Evolutionary conservation across 2,113 vertebrate species (phyloP).

Genomic region (Callionymus lyra): DNA sequence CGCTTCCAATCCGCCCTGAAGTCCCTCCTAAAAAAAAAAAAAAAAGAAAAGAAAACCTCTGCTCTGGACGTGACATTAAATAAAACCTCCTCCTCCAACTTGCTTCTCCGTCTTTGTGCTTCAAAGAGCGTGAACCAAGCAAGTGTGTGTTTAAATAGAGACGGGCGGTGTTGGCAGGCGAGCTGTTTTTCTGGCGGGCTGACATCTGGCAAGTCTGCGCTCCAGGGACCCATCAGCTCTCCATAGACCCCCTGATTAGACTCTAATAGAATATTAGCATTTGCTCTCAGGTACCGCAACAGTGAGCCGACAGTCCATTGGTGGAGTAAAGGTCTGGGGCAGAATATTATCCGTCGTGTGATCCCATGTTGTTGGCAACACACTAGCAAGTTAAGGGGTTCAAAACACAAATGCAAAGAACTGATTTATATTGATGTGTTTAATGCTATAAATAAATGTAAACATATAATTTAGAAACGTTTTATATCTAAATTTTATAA

Average conservation of each 20-base stretch:
- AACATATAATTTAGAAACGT: no score
- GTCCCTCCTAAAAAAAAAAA: no score
- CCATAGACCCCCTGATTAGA: constrained; percentile 73
- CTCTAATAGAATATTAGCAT: constrained; percentile 84
- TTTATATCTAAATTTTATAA: no score
- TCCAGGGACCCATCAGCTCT: constrained; percentile 75
- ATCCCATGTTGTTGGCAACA: no score
- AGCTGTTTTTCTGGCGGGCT: constrained; percentile 72
- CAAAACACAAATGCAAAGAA: no score
- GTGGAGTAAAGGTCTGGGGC: no score
- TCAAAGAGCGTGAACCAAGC: constrained; percentile 54
- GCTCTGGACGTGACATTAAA: constrained; percentile 39
- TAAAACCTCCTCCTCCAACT: constrained; percentile 4
- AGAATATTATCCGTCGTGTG: no score
- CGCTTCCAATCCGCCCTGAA: constrained; percentile 16
- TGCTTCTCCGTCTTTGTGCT: constrained; percentile 27
- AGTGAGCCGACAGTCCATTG: constrained; percentile 30
- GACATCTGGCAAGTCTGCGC: constrained; percentile 74
- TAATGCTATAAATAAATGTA: no score
- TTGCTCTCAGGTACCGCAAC: constrained; percentile 73
- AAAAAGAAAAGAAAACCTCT: constrained; percentile 19
- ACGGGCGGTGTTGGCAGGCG: constrained; percentile 69
- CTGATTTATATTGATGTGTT: no score
- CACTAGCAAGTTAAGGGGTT: no score
- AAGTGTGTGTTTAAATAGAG: constrained; percentile 71